Conservation (phyloP, 2,888 invertebrate species). For the Melanostoma scalare region DNA sequence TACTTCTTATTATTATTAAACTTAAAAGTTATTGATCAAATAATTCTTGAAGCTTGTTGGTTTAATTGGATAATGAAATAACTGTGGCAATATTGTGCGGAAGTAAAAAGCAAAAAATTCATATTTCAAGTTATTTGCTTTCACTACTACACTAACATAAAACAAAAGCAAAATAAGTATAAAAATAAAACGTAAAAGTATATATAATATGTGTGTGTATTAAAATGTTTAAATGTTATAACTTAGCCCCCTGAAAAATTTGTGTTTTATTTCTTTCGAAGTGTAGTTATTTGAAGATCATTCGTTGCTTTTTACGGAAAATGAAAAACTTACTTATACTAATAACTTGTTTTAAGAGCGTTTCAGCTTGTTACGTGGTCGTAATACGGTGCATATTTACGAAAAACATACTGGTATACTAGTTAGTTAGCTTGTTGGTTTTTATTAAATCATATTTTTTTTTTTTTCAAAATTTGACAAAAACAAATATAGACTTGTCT, state of each 20-base stretch:
- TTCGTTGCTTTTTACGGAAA: too few species aligned
- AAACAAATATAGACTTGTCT: too few species aligned
- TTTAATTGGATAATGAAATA: slow-evolving; percentile 23
- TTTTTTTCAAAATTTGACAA: too few species aligned
- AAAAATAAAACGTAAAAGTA: slow-evolving; percentile 55
- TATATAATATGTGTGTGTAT: slow-evolving; percentile 73
- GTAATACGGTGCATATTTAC: too few species aligned
- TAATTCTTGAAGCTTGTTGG: slow-evolving; percentile 63
- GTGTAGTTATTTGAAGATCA: too few species aligned
- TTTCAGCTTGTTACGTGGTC: too few species aligned
- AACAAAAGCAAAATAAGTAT: slow-evolving; percentile 37
- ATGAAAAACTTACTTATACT: too few species aligned
- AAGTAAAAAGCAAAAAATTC: slow-evolving; percentile 36
- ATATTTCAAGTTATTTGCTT: slow-evolving; percentile 65
- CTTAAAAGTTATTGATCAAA: slow-evolving; percentile 55
- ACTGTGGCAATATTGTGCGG: slow-evolving; percentile 64
- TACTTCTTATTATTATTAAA: slow-evolving; percentile 48
- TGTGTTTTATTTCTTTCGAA: slow-evolving; percentile 52
- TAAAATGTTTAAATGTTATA: slow-evolving; percentile 70
- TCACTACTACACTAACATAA: slow-evolving; percentile 42
- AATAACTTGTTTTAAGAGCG: too few species aligned
- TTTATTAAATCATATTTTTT: too few species aligned
- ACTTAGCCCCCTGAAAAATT: slow-evolving; percentile 67
- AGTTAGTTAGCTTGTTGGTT: too few species aligned
- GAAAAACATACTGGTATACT: too few species aligned